Percentiles rank a stretch among this genome's conserved stretches.
phyloP scores from a whole-genome alignment of 2,113 vertebrate species.

The Macroglossus sobrinus region DNA sequence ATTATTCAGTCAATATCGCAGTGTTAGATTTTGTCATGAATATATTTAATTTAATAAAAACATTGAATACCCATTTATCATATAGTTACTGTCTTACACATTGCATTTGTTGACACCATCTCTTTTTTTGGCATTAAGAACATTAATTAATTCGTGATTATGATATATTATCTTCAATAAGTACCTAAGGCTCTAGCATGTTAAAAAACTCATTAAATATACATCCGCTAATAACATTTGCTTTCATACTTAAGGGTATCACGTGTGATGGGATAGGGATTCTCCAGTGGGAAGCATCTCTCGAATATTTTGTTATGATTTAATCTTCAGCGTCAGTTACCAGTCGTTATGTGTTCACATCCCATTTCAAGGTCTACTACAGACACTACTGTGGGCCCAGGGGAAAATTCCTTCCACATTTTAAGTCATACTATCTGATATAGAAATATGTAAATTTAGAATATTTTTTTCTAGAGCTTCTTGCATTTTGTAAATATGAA shows the following conservation, averaged over 20 bases:
- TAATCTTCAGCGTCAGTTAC: neutral
- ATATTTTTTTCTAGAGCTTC: neutral
- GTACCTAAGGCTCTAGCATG: slow-evolving; percentile 9
- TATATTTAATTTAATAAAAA: slow-evolving; percentile 86
- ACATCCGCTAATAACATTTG: slow-evolving; percentile 18
- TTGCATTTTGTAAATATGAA: neutral
- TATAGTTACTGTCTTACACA: slow-evolving; percentile 64
- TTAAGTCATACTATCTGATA: neutral
- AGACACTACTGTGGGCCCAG: rapidly evolving
- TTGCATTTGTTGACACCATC: slow-evolving; percentile 42
- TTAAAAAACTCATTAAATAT: slow-evolving; percentile 56
- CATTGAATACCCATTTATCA: slow-evolving; percentile 71
- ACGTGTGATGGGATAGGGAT: neutral
- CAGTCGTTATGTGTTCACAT: rapidly evolving
- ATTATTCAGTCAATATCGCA: slow-evolving; percentile 88
- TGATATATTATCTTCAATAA: slow-evolving; percentile 57
- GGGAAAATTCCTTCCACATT: neutral
- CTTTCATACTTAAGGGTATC: neutral
- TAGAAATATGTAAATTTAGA: neutral
- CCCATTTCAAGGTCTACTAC: neutral
- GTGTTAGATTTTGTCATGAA: slow-evolving; percentile 82
- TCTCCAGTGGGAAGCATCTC: neutral
- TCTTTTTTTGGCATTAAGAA: slow-evolving; percentile 50
- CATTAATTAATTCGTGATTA: slow-evolving; percentile 70
- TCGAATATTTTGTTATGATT: neutral